Evolutionary conservation across 2,113 vertebrate species (phyloP).

Genomic region (Thunnus thynnus): DNA sequence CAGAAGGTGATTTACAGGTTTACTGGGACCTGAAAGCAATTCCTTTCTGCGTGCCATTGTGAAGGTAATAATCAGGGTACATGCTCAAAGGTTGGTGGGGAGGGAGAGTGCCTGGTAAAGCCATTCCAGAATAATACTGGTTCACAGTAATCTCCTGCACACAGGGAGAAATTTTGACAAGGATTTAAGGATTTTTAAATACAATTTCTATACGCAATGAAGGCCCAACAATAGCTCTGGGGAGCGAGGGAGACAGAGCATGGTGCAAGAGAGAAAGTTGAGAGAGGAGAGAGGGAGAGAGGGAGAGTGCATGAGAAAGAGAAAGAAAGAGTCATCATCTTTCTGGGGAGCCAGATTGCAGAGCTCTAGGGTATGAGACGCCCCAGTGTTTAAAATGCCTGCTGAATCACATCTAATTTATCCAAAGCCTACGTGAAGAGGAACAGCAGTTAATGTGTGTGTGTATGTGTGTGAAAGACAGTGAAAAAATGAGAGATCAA

Average conservation of each 20-base stretch:
- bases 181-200: constrained; percentile 81
- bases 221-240: constrained; percentile 56
- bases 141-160: constrained; percentile 76
- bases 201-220: constrained; percentile 73
- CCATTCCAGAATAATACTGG: constrained; percentile 76
- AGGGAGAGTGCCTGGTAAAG: constrained; percentile 70
- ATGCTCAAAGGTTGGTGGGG: constrained; percentile 70
- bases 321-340: constrained; percentile 63
- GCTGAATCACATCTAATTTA: constrained; percentile 78
- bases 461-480: neutral
- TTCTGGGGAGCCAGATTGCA: constrained; percentile 70
- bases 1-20: constrained; percentile 66
- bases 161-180: constrained; percentile 77
- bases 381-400: constrained; percentile 69
- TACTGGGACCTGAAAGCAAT: constrained; percentile 53
- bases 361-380: constrained; percentile 64
- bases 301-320: constrained; percentile 20
- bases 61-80: constrained; percentile 70
- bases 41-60: constrained; percentile 67
- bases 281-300: constrained; percentile 8
- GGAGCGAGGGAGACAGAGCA: constrained; percentile 30
- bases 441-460: constrained; percentile 10
- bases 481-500: constrained; percentile 1
- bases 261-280: constrained; percentile 27
- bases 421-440: constrained; percentile 50